Conservation (phyloP, 2,797 vertebrate species). For the Takifugu rubripes region DNA sequence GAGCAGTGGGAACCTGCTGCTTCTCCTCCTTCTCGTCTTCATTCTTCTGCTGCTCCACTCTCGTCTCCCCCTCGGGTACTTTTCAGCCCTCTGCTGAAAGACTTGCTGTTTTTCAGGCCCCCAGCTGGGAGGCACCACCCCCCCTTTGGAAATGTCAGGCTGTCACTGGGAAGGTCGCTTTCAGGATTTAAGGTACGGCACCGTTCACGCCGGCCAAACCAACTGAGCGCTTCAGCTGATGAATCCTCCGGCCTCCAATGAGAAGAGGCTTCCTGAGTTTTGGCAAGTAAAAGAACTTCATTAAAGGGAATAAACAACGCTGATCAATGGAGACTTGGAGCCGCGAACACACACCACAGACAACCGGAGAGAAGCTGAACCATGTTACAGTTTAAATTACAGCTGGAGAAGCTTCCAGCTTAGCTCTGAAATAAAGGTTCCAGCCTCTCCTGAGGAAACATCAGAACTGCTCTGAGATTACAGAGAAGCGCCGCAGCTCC, state of each 20-base stretch:
- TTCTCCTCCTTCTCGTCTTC: constrained; percentile 51
- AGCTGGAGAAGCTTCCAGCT: too few relatives aligned
- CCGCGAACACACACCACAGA: too few relatives aligned
- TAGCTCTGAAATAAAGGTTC: too few relatives aligned
- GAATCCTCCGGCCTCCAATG: neutral
- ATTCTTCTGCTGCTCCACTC: constrained; percentile 34
- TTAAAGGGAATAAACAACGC: too few relatives aligned
- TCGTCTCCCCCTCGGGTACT: constrained; percentile 25
- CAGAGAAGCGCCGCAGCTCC: too few relatives aligned
- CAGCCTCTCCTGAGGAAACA: too few relatives aligned
- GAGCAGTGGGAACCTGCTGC: constrained; percentile 63
- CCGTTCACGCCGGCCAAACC: neutral
- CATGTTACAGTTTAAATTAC: too few relatives aligned
- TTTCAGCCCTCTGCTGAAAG: constrained; percentile 26
- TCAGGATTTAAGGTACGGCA: constrained; percentile 14
- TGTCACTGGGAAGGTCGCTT: neutral
- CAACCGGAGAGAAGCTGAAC: too few relatives aligned
- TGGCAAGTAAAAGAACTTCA: neutral
- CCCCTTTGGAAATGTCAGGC: constrained; percentile 24
- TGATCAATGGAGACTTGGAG: too few relatives aligned
- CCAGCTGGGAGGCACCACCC: constrained; percentile 25
- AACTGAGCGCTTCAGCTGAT: neutral
- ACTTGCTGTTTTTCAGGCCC: constrained; percentile 34
- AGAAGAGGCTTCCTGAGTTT: too few relatives aligned
- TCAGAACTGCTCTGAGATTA: too few relatives aligned